Evolutionary conservation across 2,113 vertebrate genomes (phyloP).

Genomic region (Papio anubis): DNA sequence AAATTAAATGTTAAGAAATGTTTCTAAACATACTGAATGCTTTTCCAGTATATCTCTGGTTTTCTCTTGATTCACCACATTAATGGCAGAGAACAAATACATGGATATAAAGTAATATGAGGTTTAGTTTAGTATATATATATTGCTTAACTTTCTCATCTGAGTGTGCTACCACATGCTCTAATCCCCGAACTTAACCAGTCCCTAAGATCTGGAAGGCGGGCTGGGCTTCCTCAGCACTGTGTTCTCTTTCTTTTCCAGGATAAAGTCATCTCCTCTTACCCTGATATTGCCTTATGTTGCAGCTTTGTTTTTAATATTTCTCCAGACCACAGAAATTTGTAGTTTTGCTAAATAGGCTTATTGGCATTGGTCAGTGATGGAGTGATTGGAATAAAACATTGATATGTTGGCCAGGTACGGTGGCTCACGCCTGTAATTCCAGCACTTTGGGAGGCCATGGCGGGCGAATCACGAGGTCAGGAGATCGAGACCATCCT

Average conservation of each 20-base stretch:
- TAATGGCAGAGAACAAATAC: neutral
- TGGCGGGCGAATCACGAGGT: too few species aligned
- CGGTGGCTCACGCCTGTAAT: too few species aligned
- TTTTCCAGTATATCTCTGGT: neutral
- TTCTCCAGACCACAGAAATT: neutral
- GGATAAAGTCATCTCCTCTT: neutral
- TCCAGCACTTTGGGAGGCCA: too few species aligned
- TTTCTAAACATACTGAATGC: neutral
- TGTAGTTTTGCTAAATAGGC: slow-evolving; percentile 11
- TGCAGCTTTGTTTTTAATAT: neutral
- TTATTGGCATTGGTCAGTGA: slow-evolving; percentile 11
- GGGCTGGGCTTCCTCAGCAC: rapidly evolving
- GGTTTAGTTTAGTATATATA: neutral
- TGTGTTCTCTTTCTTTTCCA: neutral
- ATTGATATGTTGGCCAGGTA: neutral
- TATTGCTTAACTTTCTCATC: too few species aligned
- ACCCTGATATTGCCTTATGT: neutral
- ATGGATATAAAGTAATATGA: neutral
- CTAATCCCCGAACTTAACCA: neutral
- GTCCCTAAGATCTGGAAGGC: neutral
- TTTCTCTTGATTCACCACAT: slow-evolving; percentile 15
- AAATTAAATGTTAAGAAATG: neutral
- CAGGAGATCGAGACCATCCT: too few species aligned
- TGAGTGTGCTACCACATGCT: rapidly evolving
- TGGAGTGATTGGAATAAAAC: neutral